Evolutionary conservation across 2,888 invertebrate species (phyloP), one percentile per base, ranked within the genome.

Genomic region (Mesoligia furuncula): DNA sequence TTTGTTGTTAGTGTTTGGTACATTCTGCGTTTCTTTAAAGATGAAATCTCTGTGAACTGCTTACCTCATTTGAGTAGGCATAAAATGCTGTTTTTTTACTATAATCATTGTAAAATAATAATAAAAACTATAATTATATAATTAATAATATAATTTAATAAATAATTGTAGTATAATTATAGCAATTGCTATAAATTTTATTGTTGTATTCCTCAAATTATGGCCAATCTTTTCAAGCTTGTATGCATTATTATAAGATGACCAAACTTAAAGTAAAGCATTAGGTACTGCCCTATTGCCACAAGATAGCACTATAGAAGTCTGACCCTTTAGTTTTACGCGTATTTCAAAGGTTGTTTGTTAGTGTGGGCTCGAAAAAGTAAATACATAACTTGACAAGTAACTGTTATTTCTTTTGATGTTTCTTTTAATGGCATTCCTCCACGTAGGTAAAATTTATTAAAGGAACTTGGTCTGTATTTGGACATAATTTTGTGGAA

Each of bases 401-500:
- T 39, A 45, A 31, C 8, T 20, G 57, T 72, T 36, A 27, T 45
- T 66, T 42, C 15, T 17, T 65, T 39, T n/a, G 11, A 39, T 1
- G 24, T 62, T 59, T 61, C 31, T 71, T 51, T 31, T 61, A 36
- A 79, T 75, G 15, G 51, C 15, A 64, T 51, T 62, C 51, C 54
- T 62, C 45, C 20, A 39, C 65, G 31, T 48, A 64, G 73, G 75
- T 51, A 54, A 85, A 75, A 70, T 81, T 62, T 75, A 73, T 51
- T 64, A 61, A 68, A 70, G n/a, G 31, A 45, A 85, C 42, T 70
- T 77, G 11, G 39, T 70, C 68, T 66, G 57, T 79, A 73, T 73
- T 74, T 64, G 75, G 45, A 70, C 24, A 66, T 81, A 7, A 82
- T 79, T 82, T 76, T 74, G 65, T 59, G 15, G 20, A 75, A 82